A percentile compares a stretch with the other conserved stretches of the same genome.
Evolutionary conservation across 2,888 invertebrate genomes (phyloP).

Genomic region (Plusia festucae): DNA sequence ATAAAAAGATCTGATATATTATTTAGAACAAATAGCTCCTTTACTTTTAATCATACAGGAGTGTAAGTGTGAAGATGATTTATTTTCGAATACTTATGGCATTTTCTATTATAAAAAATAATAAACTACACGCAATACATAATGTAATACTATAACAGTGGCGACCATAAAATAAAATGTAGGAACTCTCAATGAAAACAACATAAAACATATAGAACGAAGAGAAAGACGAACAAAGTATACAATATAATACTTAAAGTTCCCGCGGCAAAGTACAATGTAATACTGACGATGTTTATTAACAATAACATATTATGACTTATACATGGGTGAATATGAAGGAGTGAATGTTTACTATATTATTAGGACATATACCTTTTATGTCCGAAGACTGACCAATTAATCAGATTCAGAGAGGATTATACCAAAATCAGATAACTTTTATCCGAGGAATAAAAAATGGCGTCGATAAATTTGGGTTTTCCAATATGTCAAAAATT

Average conservation of each 20-base stretch:
- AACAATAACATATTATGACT: slow-evolving; percentile 13
- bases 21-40: background rate
- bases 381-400: background rate
- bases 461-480: no score
- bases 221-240: background rate
- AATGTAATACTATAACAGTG: slow-evolving; percentile 29
- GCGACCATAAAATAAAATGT: slow-evolving; percentile 34
- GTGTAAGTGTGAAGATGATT: background rate
- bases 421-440: no score
- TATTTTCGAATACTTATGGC: background rate
- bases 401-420: slow-evolving; percentile 1
- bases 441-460: no score
- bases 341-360: background rate
- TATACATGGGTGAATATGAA: background rate
- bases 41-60: background rate
- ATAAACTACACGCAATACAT: slow-evolving; percentile 14
- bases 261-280: slow-evolving; percentile 11
- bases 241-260: background rate
- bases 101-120: background rate
- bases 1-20: background rate
- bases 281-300: slow-evolving; percentile 45
- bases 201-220: background rate
- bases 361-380: background rate
- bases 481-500: no score
- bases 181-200: slow-evolving; percentile 41